These are phyloP conservation scores for Podarcis muralis DNA, from an alignment of 2,113 vertebrate genomes.

Conservation along the genomic window DNA sequence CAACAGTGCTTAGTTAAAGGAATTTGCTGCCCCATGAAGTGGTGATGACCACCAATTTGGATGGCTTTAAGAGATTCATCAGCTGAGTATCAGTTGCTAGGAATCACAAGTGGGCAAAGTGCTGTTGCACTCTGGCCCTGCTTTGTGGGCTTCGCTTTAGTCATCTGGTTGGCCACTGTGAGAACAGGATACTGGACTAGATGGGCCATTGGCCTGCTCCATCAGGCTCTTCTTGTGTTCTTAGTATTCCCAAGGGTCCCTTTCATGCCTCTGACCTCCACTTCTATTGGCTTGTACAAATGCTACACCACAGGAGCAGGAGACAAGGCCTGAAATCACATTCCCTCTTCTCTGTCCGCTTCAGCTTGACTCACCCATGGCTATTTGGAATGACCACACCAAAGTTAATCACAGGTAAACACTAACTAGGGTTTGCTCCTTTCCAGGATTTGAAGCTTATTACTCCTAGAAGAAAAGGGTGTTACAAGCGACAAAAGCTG, in stretches of 20 bases:
- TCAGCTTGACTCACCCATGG: not conserved
- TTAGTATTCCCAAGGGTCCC: not conserved
- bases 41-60: too few species aligned
- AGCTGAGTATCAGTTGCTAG: too few species aligned
- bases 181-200: too few species aligned
- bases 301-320: not conserved
- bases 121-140: too few species aligned
- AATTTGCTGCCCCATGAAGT: too few species aligned
- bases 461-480: not conserved
- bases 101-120: too few species aligned
- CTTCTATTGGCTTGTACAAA: not conserved
- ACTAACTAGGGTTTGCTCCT: not conserved
- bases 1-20: too few species aligned
- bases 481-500: not conserved
- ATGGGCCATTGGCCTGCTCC: too few species aligned
- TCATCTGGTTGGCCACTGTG: too few species aligned
- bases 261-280: not conserved
- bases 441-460: not conserved
- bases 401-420: not conserved
- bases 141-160: too few species aligned
- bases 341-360: not conserved
- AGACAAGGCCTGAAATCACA: not conserved
- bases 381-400: not conserved
- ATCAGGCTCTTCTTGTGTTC: too few species aligned
- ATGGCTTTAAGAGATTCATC: too few species aligned